Percentiles rank a stretch among this genome's conserved stretches.
phyloP scores from a whole-genome alignment of 1,140 invertebrate species.

The Hyles vespertilio region DNA sequence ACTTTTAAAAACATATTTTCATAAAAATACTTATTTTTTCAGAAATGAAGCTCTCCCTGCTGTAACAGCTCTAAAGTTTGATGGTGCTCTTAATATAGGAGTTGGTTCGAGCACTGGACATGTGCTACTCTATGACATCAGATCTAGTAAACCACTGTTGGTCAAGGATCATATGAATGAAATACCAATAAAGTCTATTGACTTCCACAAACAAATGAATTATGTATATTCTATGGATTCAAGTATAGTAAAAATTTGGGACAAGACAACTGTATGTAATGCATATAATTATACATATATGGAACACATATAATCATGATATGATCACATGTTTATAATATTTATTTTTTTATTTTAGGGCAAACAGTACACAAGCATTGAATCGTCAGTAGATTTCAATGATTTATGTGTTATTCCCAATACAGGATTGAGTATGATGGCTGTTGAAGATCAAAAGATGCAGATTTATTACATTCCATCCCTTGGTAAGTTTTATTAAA shows the following conservation, averaged over 20 bases:
- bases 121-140: conserved; percentile 95
- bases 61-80: conserved; percentile 87
- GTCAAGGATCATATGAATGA: conserved; percentile 98
- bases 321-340: neutral
- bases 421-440: conserved; percentile 94
- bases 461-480: conserved; percentile 96
- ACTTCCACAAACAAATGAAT: conserved; percentile 89
- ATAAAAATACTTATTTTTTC: conserved; percentile 25
- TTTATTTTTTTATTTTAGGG: conserved; percentile 79
- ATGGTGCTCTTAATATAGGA: conserved; percentile 89
- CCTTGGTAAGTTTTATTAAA: conserved; percentile 72
- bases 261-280: conserved; percentile 86
- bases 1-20: neutral
- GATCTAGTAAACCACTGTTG: conserved; percentile 91
- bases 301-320: too few relatives aligned
- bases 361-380: conserved; percentile 94
- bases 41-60: conserved; percentile 83
- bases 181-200: conserved; percentile 92
- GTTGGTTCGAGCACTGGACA: conserved; percentile 96
- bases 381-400: conserved; percentile 90
- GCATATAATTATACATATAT: neutral
- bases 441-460: conserved; percentile 96
- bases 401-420: conserved; percentile 93
- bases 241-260: conserved; percentile 96
- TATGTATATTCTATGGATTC: conserved; percentile 95